A percentile compares a stretch with the other conserved stretches of the same genome.
These are phyloP conservation scores for Euphonia xanthogaster DNA, from an alignment of 2,797 vertebrate genomes.

Conservation along the genomic window DNA sequence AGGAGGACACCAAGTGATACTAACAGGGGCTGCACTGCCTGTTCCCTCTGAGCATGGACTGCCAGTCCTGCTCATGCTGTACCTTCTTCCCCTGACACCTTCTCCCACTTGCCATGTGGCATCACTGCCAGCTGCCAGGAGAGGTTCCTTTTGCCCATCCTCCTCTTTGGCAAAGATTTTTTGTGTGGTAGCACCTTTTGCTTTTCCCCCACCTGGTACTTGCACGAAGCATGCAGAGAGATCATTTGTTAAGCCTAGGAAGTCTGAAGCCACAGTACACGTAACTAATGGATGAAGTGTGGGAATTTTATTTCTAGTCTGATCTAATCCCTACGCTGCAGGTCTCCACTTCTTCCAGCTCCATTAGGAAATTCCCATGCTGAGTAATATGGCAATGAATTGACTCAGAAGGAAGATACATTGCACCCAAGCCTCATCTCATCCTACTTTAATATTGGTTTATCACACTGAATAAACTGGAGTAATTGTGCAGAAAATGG, in stretches of 20 bases:
- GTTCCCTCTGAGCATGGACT: background rate
- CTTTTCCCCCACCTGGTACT: background rate
- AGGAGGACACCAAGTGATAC: accelerated
- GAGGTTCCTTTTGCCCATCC: background rate
- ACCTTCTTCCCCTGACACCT: background rate
- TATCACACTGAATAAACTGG: conserved; percentile 30
- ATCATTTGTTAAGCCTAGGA: background rate
- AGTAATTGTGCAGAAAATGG: conserved; percentile 49
- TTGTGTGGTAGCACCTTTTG: background rate
- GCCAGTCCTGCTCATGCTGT: background rate
- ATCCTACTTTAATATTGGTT: background rate
- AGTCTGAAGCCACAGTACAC: background rate
- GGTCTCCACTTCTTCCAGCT: background rate
- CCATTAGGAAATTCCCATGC: background rate
- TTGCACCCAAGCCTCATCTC: background rate
- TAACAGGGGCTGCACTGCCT: background rate
- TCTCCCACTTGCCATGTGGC: accelerated
- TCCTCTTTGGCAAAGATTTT: background rate
- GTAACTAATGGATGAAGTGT: accelerated
- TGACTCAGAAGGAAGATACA: background rate
- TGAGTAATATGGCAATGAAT: background rate
- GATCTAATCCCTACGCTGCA: background rate
- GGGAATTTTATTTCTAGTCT: background rate
- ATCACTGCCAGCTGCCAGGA: background rate
- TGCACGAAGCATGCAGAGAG: background rate